These are phyloP conservation scores for Sternarchorhynchus goeldii DNA, from an alignment of 2,797 vertebrate genomes.

Conservation along the genomic window DNA sequence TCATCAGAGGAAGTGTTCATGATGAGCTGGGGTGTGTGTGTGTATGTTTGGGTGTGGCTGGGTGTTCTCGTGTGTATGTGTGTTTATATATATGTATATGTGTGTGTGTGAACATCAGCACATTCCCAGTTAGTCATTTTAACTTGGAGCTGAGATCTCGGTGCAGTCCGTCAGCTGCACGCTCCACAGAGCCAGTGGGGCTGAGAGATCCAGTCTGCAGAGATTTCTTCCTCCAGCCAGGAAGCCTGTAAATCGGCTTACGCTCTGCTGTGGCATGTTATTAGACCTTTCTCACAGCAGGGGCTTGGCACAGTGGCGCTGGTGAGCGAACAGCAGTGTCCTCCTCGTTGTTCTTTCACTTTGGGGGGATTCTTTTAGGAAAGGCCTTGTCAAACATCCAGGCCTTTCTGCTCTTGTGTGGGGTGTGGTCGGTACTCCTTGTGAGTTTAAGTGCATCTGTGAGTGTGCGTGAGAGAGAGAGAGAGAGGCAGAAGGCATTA, in stretches of 20 bases:
- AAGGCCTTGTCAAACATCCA: constrained; percentile 4
- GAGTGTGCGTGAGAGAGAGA: constrained; percentile 29
- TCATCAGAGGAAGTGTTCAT: constrained; percentile 15
- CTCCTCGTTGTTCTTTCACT: constrained; percentile 1
- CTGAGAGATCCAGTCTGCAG: not conserved
- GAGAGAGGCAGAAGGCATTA: constrained; percentile 50
- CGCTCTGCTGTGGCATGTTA: constrained; percentile 22
- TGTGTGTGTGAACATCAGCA: not conserved
- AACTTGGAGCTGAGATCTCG: no score
- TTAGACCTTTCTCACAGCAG: constrained; percentile 13
- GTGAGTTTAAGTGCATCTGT: not conserved
- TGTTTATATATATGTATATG: not conserved
- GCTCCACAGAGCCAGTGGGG: not conserved
- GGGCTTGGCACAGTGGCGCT: no score
- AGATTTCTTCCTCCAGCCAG: constrained; percentile 19
- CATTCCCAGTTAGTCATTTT: no score
- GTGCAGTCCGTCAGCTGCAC: not conserved
- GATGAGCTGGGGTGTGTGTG: not conserved
- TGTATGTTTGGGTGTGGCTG: no score
- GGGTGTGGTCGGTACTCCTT: constrained; percentile 19
- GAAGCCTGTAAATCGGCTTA: constrained; percentile 30
- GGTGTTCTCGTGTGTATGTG: no score
- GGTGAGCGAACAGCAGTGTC: constrained; percentile 5
- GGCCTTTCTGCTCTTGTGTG: constrained; percentile 14
- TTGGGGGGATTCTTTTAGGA: constrained; percentile 9